A percentile compares a stretch with the other conserved stretches of the same genome.
Evolutionary conservation across 1,140 invertebrate genomes (phyloP).

Genomic region (Sipha flava): DNA sequence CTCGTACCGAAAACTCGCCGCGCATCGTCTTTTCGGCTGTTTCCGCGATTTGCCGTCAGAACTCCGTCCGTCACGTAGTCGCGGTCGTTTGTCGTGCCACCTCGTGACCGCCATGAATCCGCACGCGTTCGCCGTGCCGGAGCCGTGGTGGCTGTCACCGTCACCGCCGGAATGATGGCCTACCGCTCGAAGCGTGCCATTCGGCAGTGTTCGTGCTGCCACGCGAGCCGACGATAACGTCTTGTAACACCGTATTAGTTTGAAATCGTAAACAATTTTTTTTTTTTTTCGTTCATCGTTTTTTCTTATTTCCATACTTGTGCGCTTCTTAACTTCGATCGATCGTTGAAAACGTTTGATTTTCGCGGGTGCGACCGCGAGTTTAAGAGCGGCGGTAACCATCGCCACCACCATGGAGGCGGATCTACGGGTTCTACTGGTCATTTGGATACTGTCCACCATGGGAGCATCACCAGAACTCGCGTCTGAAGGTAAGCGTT

Average conservation of each 20-base stretch:
- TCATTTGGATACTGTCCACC: constrained; percentile 28
- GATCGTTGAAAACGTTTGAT: no score
- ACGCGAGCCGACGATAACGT: background rate
- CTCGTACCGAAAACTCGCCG: background rate
- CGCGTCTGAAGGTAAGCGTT: constrained; percentile 14
- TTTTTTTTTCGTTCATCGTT: background rate
- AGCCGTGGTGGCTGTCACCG: background rate
- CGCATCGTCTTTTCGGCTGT: background rate
- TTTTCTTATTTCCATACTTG: background rate
- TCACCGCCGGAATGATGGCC: background rate
- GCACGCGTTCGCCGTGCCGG: background rate
- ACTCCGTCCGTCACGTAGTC: no score
- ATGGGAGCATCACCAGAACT: constrained; percentile 28
- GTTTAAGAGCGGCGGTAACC: background rate
- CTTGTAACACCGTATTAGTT: background rate
- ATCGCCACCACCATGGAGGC: constrained; percentile 7
- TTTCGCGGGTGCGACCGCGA: no score
- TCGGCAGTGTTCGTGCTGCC: no score
- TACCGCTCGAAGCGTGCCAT: background rate
- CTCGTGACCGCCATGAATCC: no score
- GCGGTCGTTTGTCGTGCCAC: no score
- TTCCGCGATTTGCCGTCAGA: no score
- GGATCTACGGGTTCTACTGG: constrained; percentile 1
- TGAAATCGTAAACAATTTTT: no score
- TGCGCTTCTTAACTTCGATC: no score